These are phyloP conservation scores for Drosophila testacea DNA, from an alignment of 2,888 invertebrate genomes.

Conservation along the genomic window DNA sequence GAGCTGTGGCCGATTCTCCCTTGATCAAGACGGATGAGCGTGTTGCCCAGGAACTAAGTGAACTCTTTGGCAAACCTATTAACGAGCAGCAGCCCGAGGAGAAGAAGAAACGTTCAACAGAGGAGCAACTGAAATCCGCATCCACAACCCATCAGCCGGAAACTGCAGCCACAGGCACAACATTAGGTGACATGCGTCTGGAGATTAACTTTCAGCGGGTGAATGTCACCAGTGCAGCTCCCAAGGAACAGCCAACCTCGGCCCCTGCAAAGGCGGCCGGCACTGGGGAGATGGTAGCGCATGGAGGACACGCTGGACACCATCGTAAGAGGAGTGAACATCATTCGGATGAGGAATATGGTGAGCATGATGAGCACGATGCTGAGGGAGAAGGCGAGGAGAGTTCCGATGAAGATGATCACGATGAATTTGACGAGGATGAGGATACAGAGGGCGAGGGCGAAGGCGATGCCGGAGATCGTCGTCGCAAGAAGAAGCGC, in stretches of 20 bases:
- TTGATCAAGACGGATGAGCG: slow-evolving; percentile 88
- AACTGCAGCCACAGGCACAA: slow-evolving; percentile 50
- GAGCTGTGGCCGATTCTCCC: slow-evolving; percentile 86
- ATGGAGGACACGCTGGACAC: slow-evolving; percentile 67
- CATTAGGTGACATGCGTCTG: slow-evolving; percentile 68
- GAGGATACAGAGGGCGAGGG: slow-evolving; percentile 56
- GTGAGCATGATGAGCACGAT: slow-evolving; percentile 78
- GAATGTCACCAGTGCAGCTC: slow-evolving; percentile 50
- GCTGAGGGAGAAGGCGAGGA: slow-evolving; percentile 78
- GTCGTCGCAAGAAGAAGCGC: slow-evolving; percentile 85
- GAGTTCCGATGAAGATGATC: slow-evolving; percentile 84
- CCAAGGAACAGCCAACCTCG: slow-evolving; percentile 28
- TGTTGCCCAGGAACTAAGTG: slow-evolving; percentile 89
- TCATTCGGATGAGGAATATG: slow-evolving; percentile 73
- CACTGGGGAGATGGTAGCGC: slow-evolving; percentile 76
- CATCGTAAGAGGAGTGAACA: slow-evolving; percentile 83
- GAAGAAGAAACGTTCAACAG: slow-evolving; percentile 86
- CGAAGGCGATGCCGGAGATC: slow-evolving; percentile 82
- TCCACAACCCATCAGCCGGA: slow-evolving; percentile 57
- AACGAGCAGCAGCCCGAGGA: slow-evolving; percentile 83
- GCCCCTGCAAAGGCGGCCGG: slow-evolving; percentile 39
- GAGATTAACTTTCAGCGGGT: slow-evolving; percentile 73
- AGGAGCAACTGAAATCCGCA: slow-evolving; percentile 55
- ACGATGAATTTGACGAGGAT: slow-evolving; percentile 81
- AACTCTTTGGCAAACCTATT: slow-evolving; percentile 86